phyloP scores from a whole-genome alignment of 2,113 vertebrate genomes.

The Lagenorhynchus albirostris region DNA sequence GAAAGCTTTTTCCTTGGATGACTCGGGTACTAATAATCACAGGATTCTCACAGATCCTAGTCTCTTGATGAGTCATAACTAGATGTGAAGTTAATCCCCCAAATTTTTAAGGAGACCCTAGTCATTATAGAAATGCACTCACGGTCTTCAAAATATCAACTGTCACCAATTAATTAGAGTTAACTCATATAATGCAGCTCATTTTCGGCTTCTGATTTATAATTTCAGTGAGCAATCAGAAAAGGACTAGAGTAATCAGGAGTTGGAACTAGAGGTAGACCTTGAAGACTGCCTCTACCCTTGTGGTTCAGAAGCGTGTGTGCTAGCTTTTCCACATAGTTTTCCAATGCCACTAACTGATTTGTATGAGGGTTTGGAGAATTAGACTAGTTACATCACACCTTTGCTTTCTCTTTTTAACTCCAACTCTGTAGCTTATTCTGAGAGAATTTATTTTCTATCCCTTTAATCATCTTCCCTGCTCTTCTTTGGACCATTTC shows the following conservation, averaged over 20 bases:
- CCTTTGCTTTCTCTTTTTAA: constrained; percentile 31
- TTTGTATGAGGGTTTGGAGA: constrained; percentile 18
- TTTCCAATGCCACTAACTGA: neutral
- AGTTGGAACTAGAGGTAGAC: neutral
- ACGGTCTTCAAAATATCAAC: neutral
- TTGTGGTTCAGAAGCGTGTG: neutral
- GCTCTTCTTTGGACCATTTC: constrained; percentile 61
- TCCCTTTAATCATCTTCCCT: constrained; percentile 48
- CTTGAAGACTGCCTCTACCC: neutral
- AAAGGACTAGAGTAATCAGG: neutral
- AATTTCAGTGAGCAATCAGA: neutral
- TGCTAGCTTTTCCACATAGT: neutral
- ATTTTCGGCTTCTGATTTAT: neutral
- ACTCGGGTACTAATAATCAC: neutral
- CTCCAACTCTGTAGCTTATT: constrained; percentile 17
- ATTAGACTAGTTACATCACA: neutral
- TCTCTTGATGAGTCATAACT: neutral
- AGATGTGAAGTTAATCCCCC: neutral
- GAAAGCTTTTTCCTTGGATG: neutral
- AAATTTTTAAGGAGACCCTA: neutral
- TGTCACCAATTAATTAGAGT: neutral
- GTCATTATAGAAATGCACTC: neutral
- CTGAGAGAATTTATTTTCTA: constrained; percentile 65
- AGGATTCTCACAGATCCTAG: neutral
- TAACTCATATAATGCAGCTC: neutral